Conservation (phyloP, 2,797 vertebrate species). For the Chaenodraco wilsoni region DNA sequence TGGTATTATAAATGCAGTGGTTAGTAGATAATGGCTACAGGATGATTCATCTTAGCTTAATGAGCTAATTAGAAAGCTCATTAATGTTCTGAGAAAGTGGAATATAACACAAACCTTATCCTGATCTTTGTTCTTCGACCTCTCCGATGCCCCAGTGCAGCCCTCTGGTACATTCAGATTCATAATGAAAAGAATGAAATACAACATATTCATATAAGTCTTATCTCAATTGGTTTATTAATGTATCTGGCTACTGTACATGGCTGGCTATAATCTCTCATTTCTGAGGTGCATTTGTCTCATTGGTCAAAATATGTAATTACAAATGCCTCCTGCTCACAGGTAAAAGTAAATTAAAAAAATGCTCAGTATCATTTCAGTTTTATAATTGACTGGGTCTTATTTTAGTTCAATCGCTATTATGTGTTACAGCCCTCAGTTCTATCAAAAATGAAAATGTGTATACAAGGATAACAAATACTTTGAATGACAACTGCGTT, state of each 20-base stretch:
- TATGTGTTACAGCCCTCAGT: background rate
- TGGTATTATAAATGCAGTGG: too few species aligned
- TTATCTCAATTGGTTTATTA: constrained; percentile 13
- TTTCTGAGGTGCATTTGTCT: constrained; percentile 22
- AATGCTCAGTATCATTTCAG: background rate
- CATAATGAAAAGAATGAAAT: background rate
- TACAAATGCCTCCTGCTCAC: background rate
- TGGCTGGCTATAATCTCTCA: constrained; percentile 30
- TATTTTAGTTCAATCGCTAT: background rate
- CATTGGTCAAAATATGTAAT: background rate
- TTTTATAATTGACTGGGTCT: background rate
- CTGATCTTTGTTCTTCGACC: constrained; percentile 10
- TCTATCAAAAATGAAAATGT: background rate
- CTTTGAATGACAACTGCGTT: background rate
- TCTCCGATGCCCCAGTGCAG: background rate
- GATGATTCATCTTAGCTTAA: constrained; percentile 1
- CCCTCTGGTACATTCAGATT: background rate
- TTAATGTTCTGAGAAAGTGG: constrained; percentile 17
- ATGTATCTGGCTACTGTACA: constrained; percentile 21
- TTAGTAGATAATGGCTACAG: background rate
- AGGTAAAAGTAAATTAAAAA: background rate
- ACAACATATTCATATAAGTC: constrained; percentile 12
- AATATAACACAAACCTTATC: background rate
- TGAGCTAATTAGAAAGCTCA: constrained; percentile 2
- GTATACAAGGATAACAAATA: background rate